Evolutionary conservation across 2,113 vertebrate species (phyloP), one percentile per base, ranked within the genome.

Genomic region (Eurypyga helias): DNA sequence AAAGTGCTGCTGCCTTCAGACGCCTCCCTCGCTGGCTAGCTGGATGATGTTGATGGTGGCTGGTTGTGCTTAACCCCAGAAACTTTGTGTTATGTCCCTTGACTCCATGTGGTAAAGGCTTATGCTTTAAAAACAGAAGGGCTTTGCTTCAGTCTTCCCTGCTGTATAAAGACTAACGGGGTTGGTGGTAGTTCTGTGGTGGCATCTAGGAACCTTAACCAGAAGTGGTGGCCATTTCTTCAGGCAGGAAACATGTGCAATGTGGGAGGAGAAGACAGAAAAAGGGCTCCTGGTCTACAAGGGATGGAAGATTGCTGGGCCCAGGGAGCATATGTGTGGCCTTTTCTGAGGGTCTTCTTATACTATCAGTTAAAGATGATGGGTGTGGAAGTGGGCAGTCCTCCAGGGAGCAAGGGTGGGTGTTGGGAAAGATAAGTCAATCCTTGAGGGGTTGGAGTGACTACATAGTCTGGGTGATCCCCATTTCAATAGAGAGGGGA

Each of bases 21-120:
- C 3, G 0, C 16, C 16, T 64, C 43, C 43, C 13, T 54, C 5
- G 64, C 21, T 34, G 34, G 11, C 26, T 33, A 20, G 19, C 10
- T 69, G 75, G 51, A 17, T 0, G 0, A 23, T 16, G 33, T 26
- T 54, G 17, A n/a, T 58, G 48, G n/a, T 43, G 26, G 17, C 43
- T 83, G 72, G 18, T 25, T 62, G 61, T 46, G 36, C 7, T 75
- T 51, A 66, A 62, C 7, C 31, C 12, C 51, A 43, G 41, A 16
- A 21, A 1, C 11, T 58, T 7, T 51, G 52, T 19, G 48, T 80
- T 1, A 0, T 48, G 26, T 61, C 13, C 17, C 43, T 14, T 43
- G 15, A 4, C 17, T 38, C 52, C 2, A 0, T 14, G 57, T 12
- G 28, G 26, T 8, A 21, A 15, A 21, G 24, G 3, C 13, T 11